Evolutionary conservation across 2,888 invertebrate genomes (phyloP), one percentile per base, ranked within the genome.

Genomic region (Dascillus cervinus): DNA sequence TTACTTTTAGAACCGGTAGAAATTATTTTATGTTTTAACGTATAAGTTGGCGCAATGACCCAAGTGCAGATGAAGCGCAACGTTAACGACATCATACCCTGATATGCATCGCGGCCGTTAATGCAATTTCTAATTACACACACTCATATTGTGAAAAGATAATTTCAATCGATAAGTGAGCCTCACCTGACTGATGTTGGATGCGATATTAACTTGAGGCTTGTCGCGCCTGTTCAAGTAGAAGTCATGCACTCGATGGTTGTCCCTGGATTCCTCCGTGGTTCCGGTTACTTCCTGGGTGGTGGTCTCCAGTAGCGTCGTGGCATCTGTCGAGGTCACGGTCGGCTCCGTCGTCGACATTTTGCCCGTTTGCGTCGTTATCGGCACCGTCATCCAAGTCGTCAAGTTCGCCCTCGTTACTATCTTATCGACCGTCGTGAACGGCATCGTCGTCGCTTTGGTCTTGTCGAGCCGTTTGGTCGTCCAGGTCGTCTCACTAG

Each of bases 231-330:
- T 62, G 39, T 50, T 58, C 22, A 60, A 44, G 44, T 62, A 63
- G 49, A 71, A 69, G 27, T 64, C 57, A 47, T 61, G 56, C 33
- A 57, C 53, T 65, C 69, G 58, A 65, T 72, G 56, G 68, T 71
- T 54, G 63, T 73, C 52, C 65, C 72, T 61, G 52, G 68, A 49
- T 53, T 67, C 52, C 50, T 61, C 59, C 57, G 70, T 55, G 58
- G 61, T 52, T 65, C 70, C 44, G 61, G 69, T 56, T 65, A 70
- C 47, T 65, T 72, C 52, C 65, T 71, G 53, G 61, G 70, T 66
- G 38, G 74, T 73, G 26, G 72, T 70, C 44, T 74, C 75, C 49
- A 70, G 69, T 34, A 71, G 67, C 25, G 74, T 55, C 35, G 56
- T 58, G 11, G 45, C 39, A 34, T 53, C 47, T 11, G 48, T 44